These are phyloP conservation scores for Calycopis cecrops DNA, from an alignment of 1,140 invertebrate genomes.

Conservation along the genomic window DNA sequence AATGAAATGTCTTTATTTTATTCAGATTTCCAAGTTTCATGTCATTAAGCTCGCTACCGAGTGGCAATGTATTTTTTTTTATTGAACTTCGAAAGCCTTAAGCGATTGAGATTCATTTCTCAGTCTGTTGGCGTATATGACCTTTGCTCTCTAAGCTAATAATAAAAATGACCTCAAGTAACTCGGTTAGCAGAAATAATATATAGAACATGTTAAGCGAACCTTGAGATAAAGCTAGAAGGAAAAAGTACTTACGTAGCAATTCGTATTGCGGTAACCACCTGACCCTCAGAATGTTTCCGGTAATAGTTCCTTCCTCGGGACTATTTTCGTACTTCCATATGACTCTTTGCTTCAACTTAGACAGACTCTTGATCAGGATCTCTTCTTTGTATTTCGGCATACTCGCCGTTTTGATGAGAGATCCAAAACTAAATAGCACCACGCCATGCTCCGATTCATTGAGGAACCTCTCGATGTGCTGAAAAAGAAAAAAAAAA, in stretches of 20 bases:
- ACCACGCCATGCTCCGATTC: slow-evolving; percentile 79
- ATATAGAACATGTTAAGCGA: too few relatives aligned
- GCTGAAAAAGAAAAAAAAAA: slow-evolving; percentile 67
- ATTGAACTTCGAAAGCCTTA: too few relatives aligned
- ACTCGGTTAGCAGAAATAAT: too few relatives aligned
- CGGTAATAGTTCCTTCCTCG: slow-evolving; percentile 48
- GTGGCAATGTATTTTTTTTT: too few relatives aligned
- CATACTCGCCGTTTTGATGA: slow-evolving; percentile 72
- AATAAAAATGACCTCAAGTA: too few relatives aligned
- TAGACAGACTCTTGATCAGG: slow-evolving; percentile 71
- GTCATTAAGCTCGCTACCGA: too few relatives aligned
- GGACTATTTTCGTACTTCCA: slow-evolving; percentile 80
- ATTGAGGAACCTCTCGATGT: slow-evolving; percentile 79
- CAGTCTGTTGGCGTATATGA: too few relatives aligned
- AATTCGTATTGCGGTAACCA: slow-evolving; percentile 80
- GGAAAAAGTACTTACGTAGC: slow-evolving; percentile 63
- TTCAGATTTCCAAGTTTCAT: too few relatives aligned
- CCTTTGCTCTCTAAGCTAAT: too few relatives aligned
- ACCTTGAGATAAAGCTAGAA: not conserved
- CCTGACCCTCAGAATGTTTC: slow-evolving; percentile 68
- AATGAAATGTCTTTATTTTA: too few relatives aligned
- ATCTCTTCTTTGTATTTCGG: slow-evolving; percentile 59
- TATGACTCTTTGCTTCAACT: slow-evolving; percentile 77
- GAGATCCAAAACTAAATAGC: slow-evolving; percentile 80
- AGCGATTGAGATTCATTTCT: too few relatives aligned